A percentile compares a stretch with the other conserved stretches of the same genome.
Conservation (phyloP, 2,797 vertebrate genomes). For the Myoxocephalus aenaeus region DNA sequence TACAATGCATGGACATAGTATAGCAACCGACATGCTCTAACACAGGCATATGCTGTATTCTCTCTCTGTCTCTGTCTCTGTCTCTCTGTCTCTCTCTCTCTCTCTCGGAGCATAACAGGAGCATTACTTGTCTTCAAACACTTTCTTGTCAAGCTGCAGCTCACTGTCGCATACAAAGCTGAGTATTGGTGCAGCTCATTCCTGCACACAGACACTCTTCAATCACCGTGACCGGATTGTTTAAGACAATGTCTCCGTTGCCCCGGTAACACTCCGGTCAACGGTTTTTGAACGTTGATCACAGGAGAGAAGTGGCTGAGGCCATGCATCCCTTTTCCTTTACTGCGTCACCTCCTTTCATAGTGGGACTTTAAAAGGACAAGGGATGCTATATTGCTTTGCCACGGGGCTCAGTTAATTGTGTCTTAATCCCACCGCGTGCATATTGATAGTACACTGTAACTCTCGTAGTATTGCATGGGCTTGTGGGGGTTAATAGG, state of each 20-base stretch:
- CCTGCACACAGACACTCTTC: slow-evolving; percentile 52
- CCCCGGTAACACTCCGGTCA: slow-evolving; percentile 60
- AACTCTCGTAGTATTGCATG: neutral
- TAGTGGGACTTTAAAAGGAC: slow-evolving; percentile 10
- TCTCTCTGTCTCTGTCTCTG: no score
- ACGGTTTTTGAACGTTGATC: slow-evolving; percentile 46
- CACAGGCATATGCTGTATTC: neutral
- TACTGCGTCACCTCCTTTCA: slow-evolving; percentile 14
- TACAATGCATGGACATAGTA: slow-evolving; percentile 17
- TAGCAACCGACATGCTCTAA: neutral
- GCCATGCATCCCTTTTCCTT: neutral
- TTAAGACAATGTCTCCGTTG: slow-evolving; percentile 65
- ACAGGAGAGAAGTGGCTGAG: slow-evolving; percentile 13
- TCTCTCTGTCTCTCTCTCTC: no score
- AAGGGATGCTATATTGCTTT: neutral
- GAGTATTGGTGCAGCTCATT: slow-evolving; percentile 49
- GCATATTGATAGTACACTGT: neutral
- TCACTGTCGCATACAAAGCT: slow-evolving; percentile 46
- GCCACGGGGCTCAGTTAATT: neutral
- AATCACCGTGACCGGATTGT: slow-evolving; percentile 67
- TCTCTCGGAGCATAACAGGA: slow-evolving; percentile 17
- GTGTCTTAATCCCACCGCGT: neutral
- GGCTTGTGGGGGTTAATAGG: neutral
- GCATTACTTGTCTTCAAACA: slow-evolving; percentile 38
- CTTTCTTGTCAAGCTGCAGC: slow-evolving; percentile 33